Evolutionary conservation across 2,113 vertebrate genomes (phyloP), one percentile per base, ranked within the genome.

Genomic region (Oryzias curvinotus): DNA sequence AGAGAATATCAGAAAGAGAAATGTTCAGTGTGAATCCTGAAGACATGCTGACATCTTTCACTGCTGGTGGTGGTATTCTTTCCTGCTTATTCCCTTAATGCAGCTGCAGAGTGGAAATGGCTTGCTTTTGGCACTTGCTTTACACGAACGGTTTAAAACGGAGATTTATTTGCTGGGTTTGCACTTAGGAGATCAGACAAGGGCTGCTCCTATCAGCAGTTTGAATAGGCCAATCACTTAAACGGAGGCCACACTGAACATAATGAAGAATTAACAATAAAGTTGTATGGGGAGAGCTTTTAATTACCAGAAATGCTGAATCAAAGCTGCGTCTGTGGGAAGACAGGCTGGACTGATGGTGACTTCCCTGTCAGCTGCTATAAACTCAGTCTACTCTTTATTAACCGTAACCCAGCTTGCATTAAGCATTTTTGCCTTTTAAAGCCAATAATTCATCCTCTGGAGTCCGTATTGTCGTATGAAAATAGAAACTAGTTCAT

Each of bases 211-310:
- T 82, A 90, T 93, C 91, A 93, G 92, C 92, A 92, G 75, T 92
- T 92, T 92, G 73, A 84, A 90, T 87, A 25, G 47, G 75, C 86
- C 90, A 92, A 92, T 92, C 89, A 91, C 89, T 93, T 92, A 92
- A 91, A 92, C 78, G 5, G 66, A 49, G 71, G 63, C 72, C 75
- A 68, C 82, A 84, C 71, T 47, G 74, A 83, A 80, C 85, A 89
- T 90, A 90, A 91, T 86, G 85, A 91, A 88, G 81, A 86, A 88
- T 91, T 87, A 90, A 91, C 82, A 87, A 87, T 89, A 73, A 81
- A 81, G 77, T 83, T 87, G 69, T 75, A 80, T 80, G 54, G 71
- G 70, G 70, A 74, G 71, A 71, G 76, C 85, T 79, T 90, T 92
- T 90, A 87, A 91, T 92, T 92, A 91, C 84, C 81, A 77, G 81